Evolutionary conservation across 2,797 vertebrate genomes (phyloP).

Genomic region (Cossypha polioptera): DNA sequence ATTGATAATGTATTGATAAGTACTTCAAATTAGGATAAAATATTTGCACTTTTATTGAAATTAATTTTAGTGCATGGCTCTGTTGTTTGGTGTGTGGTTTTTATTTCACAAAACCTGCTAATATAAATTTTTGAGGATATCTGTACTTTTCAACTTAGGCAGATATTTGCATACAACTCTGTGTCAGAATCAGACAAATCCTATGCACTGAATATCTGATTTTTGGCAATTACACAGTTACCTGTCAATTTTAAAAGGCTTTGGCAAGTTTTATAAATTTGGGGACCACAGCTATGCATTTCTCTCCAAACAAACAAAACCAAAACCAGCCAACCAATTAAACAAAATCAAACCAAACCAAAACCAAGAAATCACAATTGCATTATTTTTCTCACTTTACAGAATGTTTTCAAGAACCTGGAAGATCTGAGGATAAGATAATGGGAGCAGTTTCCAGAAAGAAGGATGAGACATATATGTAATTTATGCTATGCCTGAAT

Average conservation of each 20-base stretch:
- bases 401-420: neutral
- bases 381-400: neutral
- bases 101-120: neutral
- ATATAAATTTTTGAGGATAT: neutral
- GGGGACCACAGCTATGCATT: neutral
- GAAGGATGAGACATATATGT: neutral
- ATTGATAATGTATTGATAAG: neutral
- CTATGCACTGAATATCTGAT: neutral
- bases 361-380: neutral
- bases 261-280: neutral
- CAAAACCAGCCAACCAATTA: neutral
- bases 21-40: neutral
- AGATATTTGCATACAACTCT: neutral
- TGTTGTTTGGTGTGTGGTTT: neutral
- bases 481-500: neutral
- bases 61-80: neutral
- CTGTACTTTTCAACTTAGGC: neutral
- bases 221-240: neutral
- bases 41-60: neutral
- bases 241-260: neutral
- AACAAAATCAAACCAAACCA: neutral
- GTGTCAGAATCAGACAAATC: neutral
- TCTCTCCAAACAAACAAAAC: neutral
- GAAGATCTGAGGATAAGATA: neutral
- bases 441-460: neutral